Evolutionary conservation across 2,797 vertebrate species (phyloP).

Genomic region (Myoxocephalus aenaeus): DNA sequence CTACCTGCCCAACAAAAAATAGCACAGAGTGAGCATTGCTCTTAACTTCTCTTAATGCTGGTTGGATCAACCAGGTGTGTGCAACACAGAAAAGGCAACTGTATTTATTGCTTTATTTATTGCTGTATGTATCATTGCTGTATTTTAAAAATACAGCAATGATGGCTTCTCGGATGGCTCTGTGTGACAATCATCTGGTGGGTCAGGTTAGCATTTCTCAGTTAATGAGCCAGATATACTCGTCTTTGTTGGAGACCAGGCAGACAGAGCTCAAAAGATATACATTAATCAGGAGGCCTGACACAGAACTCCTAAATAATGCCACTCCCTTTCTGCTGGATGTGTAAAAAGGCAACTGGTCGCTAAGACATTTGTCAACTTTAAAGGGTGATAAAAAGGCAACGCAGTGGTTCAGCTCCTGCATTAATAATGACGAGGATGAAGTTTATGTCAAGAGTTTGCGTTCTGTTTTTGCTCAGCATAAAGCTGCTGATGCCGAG

Average conservation of each 20-base stretch:
- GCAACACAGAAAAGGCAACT: no score
- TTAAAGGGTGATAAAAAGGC: not conserved
- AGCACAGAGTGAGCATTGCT: not conserved
- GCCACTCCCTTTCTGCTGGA: not conserved
- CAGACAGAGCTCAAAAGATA: not conserved
- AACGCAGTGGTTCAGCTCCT: not conserved
- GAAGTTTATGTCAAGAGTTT: not conserved
- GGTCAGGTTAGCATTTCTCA: not conserved
- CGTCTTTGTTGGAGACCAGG: not conserved
- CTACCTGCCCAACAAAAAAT: not conserved
- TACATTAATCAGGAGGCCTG: not conserved
- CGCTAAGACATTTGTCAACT: not conserved
- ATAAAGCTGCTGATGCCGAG: not conserved
- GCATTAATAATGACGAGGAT: not conserved
- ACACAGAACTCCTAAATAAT: not conserved
- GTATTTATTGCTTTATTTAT: no score
- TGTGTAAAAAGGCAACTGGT: not conserved
- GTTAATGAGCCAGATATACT: not conserved
- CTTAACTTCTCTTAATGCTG: no score
- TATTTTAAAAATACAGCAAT: no score
- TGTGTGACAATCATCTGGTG: not conserved
- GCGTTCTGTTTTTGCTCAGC: conserved; percentile 3
- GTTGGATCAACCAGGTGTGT: no score
- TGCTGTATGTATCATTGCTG: no score
- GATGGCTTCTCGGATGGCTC: no score